phyloP scores from a whole-genome alignment of 2,888 invertebrate species.

The Eustalomyia histrio region DNA sequence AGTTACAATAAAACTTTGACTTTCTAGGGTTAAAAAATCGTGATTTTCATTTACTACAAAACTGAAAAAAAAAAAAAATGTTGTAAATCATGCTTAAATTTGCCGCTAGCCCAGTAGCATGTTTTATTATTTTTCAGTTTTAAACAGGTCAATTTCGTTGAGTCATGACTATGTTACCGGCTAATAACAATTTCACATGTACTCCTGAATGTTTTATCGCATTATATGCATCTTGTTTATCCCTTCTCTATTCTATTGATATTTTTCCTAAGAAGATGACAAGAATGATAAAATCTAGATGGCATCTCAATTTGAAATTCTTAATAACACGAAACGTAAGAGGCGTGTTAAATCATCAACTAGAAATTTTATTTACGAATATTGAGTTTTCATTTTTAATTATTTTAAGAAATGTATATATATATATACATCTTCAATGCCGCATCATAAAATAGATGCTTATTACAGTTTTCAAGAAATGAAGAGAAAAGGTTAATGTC shows the following conservation, averaged over 20 bases:
- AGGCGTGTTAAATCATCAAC: neutral
- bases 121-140: constrained; percentile 43
- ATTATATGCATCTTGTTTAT: neutral
- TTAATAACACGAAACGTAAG: neutral
- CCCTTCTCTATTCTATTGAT: neutral
- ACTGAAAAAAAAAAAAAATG: constrained; percentile 29
- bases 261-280: constrained; percentile 12
- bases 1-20: too few relatives aligned
- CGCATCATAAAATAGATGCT: neutral
- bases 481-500: neutral
- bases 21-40: constrained; percentile 21
- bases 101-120: constrained; percentile 56
- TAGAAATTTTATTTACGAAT: constrained; percentile 31
- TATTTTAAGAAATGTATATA: constrained; percentile 7
- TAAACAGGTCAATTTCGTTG: constrained; percentile 61
- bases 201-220: constrained; percentile 30
- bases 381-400: constrained; percentile 42
- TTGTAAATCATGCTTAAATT: constrained; percentile 59
- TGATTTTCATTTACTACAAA: constrained; percentile 17
- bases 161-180: constrained; percentile 40
- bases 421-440: constrained; percentile 14
- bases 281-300: constrained; percentile 4
- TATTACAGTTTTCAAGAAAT: neutral
- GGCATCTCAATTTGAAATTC: constrained; percentile 11
- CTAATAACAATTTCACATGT: constrained; percentile 35